These are phyloP conservation scores for Xiphophorus maculatus DNA, from an alignment of 2,113 vertebrate species.

Conservation along the genomic window DNA sequence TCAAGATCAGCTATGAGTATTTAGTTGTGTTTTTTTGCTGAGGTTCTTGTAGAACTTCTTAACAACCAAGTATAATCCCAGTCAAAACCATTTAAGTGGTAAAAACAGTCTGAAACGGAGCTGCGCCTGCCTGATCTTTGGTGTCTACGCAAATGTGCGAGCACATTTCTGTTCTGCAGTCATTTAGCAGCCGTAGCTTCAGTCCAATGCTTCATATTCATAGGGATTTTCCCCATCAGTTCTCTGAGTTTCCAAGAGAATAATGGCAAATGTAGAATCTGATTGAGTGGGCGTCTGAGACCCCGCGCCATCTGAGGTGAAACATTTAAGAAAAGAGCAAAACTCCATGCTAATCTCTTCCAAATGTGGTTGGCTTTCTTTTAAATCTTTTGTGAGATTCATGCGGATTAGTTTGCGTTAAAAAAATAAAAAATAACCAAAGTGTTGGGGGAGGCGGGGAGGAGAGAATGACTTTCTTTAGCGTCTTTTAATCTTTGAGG, in stretches of 20 bases:
- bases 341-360: slow-evolving; percentile 66
- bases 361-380: slow-evolving; percentile 68
- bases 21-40: too few species aligned
- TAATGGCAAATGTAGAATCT: slow-evolving; percentile 45
- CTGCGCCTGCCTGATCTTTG: background rate
- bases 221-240: slow-evolving; percentile 40
- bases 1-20: too few species aligned
- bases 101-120: slow-evolving; percentile 6
- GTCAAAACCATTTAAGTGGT: background rate
- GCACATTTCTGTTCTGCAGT: background rate
- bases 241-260: slow-evolving; percentile 52
- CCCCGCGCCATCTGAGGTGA: slow-evolving; percentile 57
- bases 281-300: slow-evolving; percentile 35
- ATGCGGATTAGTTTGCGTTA: slow-evolving; percentile 67
- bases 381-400: slow-evolving; percentile 73
- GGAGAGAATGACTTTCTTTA: slow-evolving; percentile 54
- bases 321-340: slow-evolving; percentile 57
- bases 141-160: background rate
- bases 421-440: slow-evolving; percentile 58
- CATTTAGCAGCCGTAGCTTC: background rate
- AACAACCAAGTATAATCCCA: background rate
- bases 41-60: too few species aligned
- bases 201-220: slow-evolving; percentile 38
- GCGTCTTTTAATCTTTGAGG: slow-evolving; percentile 64
- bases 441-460: slow-evolving; percentile 15